These are phyloP conservation scores for Acanthosepion lycidas DNA, from an alignment of 2,888 invertebrate genomes.

Conservation along the genomic window DNA sequence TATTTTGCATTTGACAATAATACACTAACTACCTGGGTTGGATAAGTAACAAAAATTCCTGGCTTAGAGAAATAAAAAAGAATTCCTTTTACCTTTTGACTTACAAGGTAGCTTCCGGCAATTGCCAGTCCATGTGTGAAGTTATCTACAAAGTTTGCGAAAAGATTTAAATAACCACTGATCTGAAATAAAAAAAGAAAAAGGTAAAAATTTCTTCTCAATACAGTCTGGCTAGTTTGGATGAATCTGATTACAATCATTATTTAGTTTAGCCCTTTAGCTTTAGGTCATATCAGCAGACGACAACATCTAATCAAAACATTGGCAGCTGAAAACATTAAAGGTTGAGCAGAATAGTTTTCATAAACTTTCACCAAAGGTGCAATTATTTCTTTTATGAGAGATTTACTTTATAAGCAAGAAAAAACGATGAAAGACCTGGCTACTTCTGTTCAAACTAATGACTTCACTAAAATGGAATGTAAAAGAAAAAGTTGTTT, in stretches of 20 bases:
- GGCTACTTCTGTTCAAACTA: too few species aligned
- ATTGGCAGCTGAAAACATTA: neutral
- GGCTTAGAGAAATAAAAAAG: neutral
- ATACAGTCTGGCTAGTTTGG: neutral
- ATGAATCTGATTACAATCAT: neutral
- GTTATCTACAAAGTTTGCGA: conserved; percentile 98
- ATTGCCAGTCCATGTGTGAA: conserved; percentile 98
- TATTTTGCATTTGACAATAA: too few species aligned
- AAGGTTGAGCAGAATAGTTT: neutral
- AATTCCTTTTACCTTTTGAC: conserved; percentile 78
- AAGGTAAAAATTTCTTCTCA: neutral
- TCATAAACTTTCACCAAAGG: neutral
- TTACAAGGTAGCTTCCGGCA: conserved; percentile 96
- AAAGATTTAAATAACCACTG: conserved; percentile 93
- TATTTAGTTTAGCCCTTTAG: neutral
- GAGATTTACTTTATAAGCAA: neutral
- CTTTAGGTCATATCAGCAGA: neutral
- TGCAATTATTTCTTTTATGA: conserved; percentile 2
- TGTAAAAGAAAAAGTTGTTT: neutral
- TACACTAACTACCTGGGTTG: too few species aligned
- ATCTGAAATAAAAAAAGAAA: conserved; percentile 73
- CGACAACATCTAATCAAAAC: neutral
- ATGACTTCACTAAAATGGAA: neutral
- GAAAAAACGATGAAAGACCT: neutral
- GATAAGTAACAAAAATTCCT: neutral